Conservation (phyloP, 2,888 invertebrate species). For the Craniophora ligustri region DNA sequence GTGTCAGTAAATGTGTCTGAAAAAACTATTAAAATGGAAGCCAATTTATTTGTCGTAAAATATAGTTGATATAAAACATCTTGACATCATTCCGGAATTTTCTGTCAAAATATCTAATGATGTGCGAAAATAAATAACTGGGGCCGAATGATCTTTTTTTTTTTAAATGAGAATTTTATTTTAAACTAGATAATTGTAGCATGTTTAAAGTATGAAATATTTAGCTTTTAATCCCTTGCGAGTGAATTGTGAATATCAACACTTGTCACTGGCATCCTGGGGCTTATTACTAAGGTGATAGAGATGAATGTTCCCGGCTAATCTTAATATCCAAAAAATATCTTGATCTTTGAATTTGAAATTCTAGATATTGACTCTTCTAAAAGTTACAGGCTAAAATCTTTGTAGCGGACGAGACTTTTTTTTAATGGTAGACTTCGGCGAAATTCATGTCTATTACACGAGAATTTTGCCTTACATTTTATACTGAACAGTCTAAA, state of each 20-base stretch:
- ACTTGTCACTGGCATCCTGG: conserved; percentile 22
- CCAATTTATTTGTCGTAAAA: conserved; percentile 29
- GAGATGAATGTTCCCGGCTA: too few species aligned
- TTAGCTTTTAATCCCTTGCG: conserved; percentile 13
- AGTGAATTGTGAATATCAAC: conserved; percentile 33
- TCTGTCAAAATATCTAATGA: conserved; percentile 43
- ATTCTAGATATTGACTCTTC: too few species aligned
- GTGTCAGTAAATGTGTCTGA: conserved; percentile 39
- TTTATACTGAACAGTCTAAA: too few species aligned
- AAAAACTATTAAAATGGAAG: conserved; percentile 34
- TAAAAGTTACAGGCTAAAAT: too few species aligned
- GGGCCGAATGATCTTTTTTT: conserved; percentile 2
- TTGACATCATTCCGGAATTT: conserved; percentile 27
- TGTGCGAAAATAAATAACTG: conserved; percentile 23
- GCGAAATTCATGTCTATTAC: too few species aligned
- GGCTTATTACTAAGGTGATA: too few species aligned
- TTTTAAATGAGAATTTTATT: conserved; percentile 16
- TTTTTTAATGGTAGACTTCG: too few species aligned
- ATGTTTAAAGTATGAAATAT: conserved; percentile 26
- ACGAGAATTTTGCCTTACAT: too few species aligned
- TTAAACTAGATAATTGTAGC: conserved; percentile 25
- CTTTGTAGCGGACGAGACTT: too few species aligned
- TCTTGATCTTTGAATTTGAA: too few species aligned
- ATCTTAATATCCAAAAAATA: too few species aligned
- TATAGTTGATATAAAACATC: conserved; percentile 31